Evolutionary conservation across 1,140 invertebrate species (phyloP).

Genomic region (Hycleus phaleratus): DNA sequence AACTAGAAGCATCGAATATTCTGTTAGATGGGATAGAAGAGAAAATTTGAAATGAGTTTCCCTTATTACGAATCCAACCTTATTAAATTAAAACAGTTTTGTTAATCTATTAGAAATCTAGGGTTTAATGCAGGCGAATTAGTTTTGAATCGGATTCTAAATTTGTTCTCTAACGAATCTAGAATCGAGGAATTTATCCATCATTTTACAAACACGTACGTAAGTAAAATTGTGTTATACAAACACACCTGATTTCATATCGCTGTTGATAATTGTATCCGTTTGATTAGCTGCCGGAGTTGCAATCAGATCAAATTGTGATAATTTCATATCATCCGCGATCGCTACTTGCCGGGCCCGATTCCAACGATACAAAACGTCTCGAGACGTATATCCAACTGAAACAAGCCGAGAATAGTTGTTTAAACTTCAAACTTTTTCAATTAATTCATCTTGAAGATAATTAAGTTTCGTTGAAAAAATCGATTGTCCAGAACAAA

Average conservation of each 20-base stretch:
- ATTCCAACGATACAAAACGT: conserved; percentile 82
- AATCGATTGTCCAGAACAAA: too few species aligned
- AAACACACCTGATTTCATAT: conserved; percentile 25
- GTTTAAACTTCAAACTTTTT: too few species aligned
- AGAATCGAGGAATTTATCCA: neutral
- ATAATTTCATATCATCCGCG: conserved; percentile 76
- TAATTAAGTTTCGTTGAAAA: too few species aligned
- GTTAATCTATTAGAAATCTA: too few species aligned
- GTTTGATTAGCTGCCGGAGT: conserved; percentile 67
- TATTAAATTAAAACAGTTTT: too few species aligned
- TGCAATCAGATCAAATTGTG: conserved; percentile 75
- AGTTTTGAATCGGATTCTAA: neutral
- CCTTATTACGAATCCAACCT: too few species aligned
- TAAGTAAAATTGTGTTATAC: too few species aligned
- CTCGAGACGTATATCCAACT: conserved; percentile 78
- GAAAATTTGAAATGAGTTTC: too few species aligned
- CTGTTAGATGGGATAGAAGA: conserved; percentile 44
- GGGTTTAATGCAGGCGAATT: too few species aligned
- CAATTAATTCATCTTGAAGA: too few species aligned
- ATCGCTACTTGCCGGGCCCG: conserved; percentile 65
- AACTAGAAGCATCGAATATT: conserved; percentile 71
- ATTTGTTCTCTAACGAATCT: neutral
- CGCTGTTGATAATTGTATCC: conserved; percentile 42
- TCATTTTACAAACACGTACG: too few species aligned
- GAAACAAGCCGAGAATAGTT: conserved; percentile 24